Percentiles rank a stretch among this genome's conserved stretches.
phyloP scores from a whole-genome alignment of 1,140 invertebrate species.

The Ostrea denselamellosa region DNA sequence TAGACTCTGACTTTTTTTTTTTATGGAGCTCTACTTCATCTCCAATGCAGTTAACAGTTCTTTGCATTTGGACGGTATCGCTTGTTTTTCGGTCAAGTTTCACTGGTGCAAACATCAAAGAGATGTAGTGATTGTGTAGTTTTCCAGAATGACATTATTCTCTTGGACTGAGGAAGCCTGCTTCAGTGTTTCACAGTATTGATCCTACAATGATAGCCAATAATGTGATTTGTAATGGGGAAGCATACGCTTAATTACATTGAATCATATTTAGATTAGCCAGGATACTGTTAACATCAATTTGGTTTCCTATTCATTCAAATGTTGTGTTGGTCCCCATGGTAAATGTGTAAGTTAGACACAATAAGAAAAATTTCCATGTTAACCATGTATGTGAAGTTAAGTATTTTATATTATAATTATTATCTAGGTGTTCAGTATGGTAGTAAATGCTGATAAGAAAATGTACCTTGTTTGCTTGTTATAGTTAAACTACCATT shows the following conservation, averaged over 20 bases:
- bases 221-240: slow-evolving; percentile 39
- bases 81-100: not conserved
- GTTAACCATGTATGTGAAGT: no score
- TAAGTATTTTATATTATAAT: no score
- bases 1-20: not conserved
- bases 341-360: not conserved
- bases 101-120: slow-evolving; percentile 29
- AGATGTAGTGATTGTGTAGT: slow-evolving; percentile 30
- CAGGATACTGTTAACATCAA: slow-evolving; percentile 37
- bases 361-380: not conserved
- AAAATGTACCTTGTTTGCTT: no score
- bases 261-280: slow-evolving; percentile 40
- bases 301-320: slow-evolving; percentile 36
- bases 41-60: not conserved
- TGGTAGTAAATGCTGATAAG: no score
- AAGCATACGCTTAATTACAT: slow-evolving; percentile 32
- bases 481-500: no score
- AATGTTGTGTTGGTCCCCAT: not conserved
- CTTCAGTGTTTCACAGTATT: slow-evolving; percentile 2
- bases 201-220: slow-evolving; percentile 29
- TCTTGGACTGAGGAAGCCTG: not conserved
- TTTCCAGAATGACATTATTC: slow-evolving; percentile 2
- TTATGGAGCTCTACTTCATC: not conserved
- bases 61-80: not conserved
- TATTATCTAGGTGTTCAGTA: no score